These are phyloP conservation scores for Meiosimyza platycephala DNA, from an alignment of 2,888 invertebrate genomes.

Conservation along the genomic window DNA sequence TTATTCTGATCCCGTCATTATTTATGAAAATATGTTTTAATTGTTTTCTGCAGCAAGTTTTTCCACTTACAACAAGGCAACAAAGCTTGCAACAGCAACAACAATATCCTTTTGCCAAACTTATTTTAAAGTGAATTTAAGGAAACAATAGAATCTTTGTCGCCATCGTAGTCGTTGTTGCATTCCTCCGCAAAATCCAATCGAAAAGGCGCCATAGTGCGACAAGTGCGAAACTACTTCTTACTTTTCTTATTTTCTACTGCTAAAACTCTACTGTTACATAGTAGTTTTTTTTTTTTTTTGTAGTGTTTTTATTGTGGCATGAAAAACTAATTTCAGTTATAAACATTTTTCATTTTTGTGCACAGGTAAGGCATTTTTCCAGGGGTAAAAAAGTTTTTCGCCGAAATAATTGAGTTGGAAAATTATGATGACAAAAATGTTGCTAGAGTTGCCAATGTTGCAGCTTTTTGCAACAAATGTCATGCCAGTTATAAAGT, in stretches of 20 bases:
- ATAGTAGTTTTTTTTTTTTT: too few species aligned
- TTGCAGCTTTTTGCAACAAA: neutral
- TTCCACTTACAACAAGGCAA: too few species aligned
- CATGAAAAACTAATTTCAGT: conserved; percentile 29
- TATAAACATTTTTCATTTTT: conserved; percentile 16
- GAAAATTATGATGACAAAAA: conserved; percentile 29
- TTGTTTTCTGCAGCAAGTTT: too few species aligned
- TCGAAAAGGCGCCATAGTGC: conserved; percentile 1
- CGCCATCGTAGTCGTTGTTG: neutral
- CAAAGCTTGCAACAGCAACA: neutral
- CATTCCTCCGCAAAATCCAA: neutral
- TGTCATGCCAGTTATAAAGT: too few species aligned
- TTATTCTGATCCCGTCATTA: too few species aligned
- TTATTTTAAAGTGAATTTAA: conserved; percentile 17
- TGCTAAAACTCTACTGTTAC: neutral
- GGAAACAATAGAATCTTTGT: conserved; percentile 20
- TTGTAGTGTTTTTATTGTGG: neutral
- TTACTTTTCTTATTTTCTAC: conserved; percentile 6
- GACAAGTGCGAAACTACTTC: conserved; percentile 7
- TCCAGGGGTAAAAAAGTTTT: conserved; percentile 10
- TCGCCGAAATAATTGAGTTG: conserved; percentile 27
- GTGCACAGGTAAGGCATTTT: neutral
- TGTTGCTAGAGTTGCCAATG: conserved; percentile 11
- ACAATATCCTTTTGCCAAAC: conserved; percentile 2
- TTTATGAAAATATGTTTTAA: too few species aligned